phyloP scores from a whole-genome alignment of 1,140 invertebrate genomes.

The Stegodyphus mimosarum region DNA sequence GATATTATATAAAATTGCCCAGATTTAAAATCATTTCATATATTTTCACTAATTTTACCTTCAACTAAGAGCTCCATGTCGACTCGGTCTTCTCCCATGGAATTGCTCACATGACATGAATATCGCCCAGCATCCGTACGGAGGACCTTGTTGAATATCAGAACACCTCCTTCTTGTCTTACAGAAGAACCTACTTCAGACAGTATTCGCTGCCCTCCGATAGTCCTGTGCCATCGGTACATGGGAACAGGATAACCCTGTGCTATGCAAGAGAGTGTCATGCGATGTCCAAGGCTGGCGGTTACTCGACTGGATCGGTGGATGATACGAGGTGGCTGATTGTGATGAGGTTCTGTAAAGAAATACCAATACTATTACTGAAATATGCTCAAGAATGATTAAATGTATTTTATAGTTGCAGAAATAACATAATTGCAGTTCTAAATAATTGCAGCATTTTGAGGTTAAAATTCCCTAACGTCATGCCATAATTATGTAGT shows the following conservation, averaged over 20 bases:
- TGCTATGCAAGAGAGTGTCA: constrained; percentile 80
- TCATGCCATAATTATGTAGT: no score
- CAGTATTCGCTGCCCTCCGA: constrained; percentile 7
- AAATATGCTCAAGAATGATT: no score
- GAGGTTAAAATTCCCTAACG: no score
- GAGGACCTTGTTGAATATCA: constrained; percentile 60
- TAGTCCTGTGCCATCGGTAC: constrained; percentile 71
- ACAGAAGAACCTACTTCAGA: constrained; percentile 1
- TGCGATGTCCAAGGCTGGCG: constrained; percentile 6
- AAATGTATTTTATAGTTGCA: no score
- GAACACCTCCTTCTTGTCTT: constrained; percentile 56
- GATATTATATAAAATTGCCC: no score
- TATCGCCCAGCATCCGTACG: constrained; percentile 62
- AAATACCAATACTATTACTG: not conserved
- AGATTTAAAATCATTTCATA: no score
- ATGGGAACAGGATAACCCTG: constrained; percentile 78
- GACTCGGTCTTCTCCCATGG: constrained; percentile 62
- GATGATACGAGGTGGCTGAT: constrained; percentile 57
- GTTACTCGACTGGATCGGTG: constrained; percentile 20
- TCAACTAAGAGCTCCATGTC: constrained; percentile 63
- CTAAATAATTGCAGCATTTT: no score
- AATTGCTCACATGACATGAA: constrained; percentile 64
- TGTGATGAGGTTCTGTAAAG: constrained; percentile 55
- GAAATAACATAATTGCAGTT: no score
- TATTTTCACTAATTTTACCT: constrained; percentile 44